Conservation (phyloP, 1,140 invertebrate genomes). For the Seison nebaliae region DNA sequence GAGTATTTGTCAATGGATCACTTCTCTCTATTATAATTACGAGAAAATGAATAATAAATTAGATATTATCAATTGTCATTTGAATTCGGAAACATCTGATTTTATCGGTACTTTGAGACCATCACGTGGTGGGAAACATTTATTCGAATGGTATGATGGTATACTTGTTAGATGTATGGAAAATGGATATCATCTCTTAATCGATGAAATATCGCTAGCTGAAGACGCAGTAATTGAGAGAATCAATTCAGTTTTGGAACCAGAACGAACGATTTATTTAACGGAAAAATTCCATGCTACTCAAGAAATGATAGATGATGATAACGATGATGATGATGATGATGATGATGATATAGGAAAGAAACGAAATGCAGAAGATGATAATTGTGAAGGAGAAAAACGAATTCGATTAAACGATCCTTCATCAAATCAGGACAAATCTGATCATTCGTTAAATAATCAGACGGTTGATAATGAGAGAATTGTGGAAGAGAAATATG, state of each 20-base stretch:
- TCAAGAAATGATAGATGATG: constrained; percentile 11
- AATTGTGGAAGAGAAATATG: too few relatives aligned
- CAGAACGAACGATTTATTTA: constrained; percentile 59
- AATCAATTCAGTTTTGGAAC: constrained; percentile 78
- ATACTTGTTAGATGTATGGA: constrained; percentile 70
- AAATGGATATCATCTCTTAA: constrained; percentile 56
- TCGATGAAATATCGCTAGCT: constrained; percentile 94
- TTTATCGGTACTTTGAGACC: constrained; percentile 81
- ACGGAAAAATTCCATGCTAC: constrained; percentile 25
- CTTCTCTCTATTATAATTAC: too few relatives aligned
- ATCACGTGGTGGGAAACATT: constrained; percentile 35
- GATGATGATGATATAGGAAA: constrained; percentile 17
- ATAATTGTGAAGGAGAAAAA: constrained; percentile 19
- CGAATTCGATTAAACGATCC: too few relatives aligned
- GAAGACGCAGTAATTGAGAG: constrained; percentile 93
- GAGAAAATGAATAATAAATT: constrained; percentile 40
- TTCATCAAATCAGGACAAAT: too few relatives aligned
- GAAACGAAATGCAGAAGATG: constrained; percentile 26
- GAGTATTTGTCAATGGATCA: constrained; percentile 63
- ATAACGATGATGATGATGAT: constrained; percentile 14
- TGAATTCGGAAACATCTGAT: constrained; percentile 89
- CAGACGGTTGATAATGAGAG: constrained; percentile 26
- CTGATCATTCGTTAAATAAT: too few relatives aligned
- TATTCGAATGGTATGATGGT: constrained; percentile 95
- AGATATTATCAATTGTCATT: constrained; percentile 73